Evolutionary conservation across 2,113 vertebrate genomes (phyloP).

Genomic region (Macquaria australasica): DNA sequence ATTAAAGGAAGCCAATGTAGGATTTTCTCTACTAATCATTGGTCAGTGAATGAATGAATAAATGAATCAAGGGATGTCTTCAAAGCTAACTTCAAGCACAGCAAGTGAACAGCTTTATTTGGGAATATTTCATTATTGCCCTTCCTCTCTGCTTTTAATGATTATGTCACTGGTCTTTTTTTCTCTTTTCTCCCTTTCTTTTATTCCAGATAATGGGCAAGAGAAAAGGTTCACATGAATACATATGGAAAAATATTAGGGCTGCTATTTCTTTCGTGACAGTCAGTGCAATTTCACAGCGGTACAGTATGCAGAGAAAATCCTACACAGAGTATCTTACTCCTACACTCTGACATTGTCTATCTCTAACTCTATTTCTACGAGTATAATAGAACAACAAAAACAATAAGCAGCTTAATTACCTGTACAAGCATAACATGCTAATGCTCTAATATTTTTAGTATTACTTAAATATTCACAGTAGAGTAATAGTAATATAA

Average conservation of each 20-base stretch:
- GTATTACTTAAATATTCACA: background rate
- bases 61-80: constrained; percentile 11
- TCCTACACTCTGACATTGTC: constrained; percentile 46
- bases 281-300: constrained; percentile 32
- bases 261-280: constrained; percentile 37
- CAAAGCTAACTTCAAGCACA: constrained; percentile 33
- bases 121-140: constrained; percentile 19
- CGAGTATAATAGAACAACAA: constrained; percentile 40
- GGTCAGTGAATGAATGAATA: constrained; percentile 40
- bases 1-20: background rate
- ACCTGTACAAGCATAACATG: constrained; percentile 20
- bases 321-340: constrained; percentile 40
- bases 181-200: background rate
- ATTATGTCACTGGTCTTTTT: constrained; percentile 13
- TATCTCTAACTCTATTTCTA: constrained; percentile 34
- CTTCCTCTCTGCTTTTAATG: constrained; percentile 31
- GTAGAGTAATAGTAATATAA: background rate
- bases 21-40: constrained; percentile 28
- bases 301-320: constrained; percentile 32
- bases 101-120: constrained; percentile 31
- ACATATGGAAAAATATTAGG: constrained; percentile 40
- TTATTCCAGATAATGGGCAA: background rate
- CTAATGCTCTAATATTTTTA: constrained; percentile 3
- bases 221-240: constrained; percentile 35
- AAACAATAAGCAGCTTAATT: constrained; percentile 53